Percentiles rank a stretch among this genome's conserved stretches.
Evolutionary conservation across 1,140 invertebrate species (phyloP).

Genomic region (Eriosoma lanigerum): DNA sequence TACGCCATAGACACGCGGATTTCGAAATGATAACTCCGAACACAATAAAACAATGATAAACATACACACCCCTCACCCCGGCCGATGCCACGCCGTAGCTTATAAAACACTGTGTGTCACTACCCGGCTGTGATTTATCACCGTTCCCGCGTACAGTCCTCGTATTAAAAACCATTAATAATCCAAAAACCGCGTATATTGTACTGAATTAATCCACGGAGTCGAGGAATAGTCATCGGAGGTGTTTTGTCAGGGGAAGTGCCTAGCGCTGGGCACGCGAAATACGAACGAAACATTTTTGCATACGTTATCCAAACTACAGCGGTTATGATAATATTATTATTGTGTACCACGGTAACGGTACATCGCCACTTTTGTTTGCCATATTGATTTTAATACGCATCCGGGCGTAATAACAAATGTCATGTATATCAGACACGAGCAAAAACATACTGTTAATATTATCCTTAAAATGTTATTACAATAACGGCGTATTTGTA

Average conservation of each 20-base stretch:
- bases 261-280: no score
- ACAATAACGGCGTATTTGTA: no score
- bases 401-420: not conserved
- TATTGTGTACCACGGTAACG: no score
- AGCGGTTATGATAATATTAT: not conserved
- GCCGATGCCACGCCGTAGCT: not conserved
- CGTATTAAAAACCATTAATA: conserved; percentile 50
- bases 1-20: conserved; percentile 14
- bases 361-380: not conserved
- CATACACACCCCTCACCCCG: not conserved
- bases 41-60: conserved; percentile 45
- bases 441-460: not conserved
- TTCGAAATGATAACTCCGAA: conserved; percentile 28
- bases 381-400: not conserved
- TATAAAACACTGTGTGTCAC: conserved; percentile 39
- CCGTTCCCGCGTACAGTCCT: not conserved
- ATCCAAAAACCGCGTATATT: conserved; percentile 40
- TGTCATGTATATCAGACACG: not conserved
- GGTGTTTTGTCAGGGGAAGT: not conserved
- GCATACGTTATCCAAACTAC: not conserved
- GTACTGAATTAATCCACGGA: conserved; percentile 39
- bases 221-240: not conserved
- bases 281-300: conserved; percentile 10
- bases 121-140: conserved; percentile 41
- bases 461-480: not conserved